Percentiles rank a stretch among this genome's conserved stretches.
Evolutionary conservation across 1,140 invertebrate species (phyloP).

Genomic region (Alviniconcha marisindica): DNA sequence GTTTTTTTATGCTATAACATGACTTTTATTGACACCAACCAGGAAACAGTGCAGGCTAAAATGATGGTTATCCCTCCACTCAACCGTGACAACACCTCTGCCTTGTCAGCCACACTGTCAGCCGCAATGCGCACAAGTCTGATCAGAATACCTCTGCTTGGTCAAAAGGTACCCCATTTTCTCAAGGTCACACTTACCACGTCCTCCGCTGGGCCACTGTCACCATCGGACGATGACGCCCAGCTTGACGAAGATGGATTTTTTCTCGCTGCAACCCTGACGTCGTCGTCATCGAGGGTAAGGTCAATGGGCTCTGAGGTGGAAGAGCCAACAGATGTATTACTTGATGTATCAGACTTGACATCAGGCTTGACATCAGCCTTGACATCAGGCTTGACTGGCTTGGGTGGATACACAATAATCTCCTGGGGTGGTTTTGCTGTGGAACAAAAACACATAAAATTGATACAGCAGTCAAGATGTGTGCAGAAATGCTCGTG

Average conservation of each 20-base stretch:
- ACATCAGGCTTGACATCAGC: background rate
- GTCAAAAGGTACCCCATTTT: too few relatives aligned
- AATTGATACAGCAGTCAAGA: too few relatives aligned
- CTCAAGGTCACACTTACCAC: too few relatives aligned
- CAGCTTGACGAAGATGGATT: background rate
- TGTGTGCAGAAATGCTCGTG: too few relatives aligned
- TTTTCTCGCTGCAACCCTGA: background rate
- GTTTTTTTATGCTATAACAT: constrained; percentile 8
- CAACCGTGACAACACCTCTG: too few relatives aligned
- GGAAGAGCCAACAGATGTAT: background rate
- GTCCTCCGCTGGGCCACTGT: background rate
- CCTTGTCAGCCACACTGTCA: too few relatives aligned
- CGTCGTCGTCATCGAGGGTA: background rate
- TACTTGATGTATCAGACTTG: too few relatives aligned
- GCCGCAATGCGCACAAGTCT: background rate
- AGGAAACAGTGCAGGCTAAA: too few relatives aligned
- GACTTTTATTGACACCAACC: too few relatives aligned
- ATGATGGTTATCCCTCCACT: too few relatives aligned
- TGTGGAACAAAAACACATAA: background rate
- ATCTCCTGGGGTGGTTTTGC: background rate
- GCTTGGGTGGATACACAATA: constrained; percentile 2
- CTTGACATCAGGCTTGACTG: background rate
- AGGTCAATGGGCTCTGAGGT: constrained; percentile 6
- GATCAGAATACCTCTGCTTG: background rate
- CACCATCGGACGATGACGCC: background rate